Base-by-base conservation (phyloP, 2,888 invertebrate genomes). In the Aproaerema taeniolella region DNA sequence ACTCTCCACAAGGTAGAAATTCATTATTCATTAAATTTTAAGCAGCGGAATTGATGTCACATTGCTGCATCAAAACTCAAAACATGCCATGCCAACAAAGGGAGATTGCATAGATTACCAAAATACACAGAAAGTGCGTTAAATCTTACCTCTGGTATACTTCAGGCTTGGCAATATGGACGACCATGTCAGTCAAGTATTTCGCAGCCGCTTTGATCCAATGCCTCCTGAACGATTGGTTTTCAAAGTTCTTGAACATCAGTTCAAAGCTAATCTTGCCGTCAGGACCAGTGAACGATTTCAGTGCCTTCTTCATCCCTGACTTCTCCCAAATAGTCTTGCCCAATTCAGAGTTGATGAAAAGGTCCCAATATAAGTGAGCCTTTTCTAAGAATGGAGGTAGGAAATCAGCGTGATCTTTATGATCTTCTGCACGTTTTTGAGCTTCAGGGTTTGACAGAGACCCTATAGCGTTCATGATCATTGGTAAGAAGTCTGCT, bases 151-250 rank as follows among this genome's bases (percentile, higher is more conserved):
- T 91, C 58, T 90, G 89, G 59, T 94, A 93, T 5, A 92, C 92
- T 43, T 90, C 89, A 1, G 95, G 94, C 58, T 95, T 92, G 0
- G 94, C 90, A 12, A 94, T 64, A 50, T 93, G 91, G 12, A 92
- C 89, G 17, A 93, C 89, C 87, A 92, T 90, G 40, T 92, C 91
- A 0, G 93, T 92, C 46, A 95, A 77, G 59, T 92, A 93, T 46
- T 90, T 89, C 1, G 94, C 92, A 6, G 93, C 89, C 3, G 91
- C 89, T 55, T 91, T 91, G 49, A 95, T 92, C 95, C 95, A 95
- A 49, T 93, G 90, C 34, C 93, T 89, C 47, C 95, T 89, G 58
- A 94, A 92, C 32, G 91, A 90, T 41, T 92, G 93, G 64, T 95
- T 94, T 63, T 95, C 94, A 51, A 95, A 89, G 52, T 92, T 91